Percentiles rank a stretch among this genome's conserved stretches.
These are phyloP conservation scores for Tetraneura akinire DNA, from an alignment of 1,140 invertebrate genomes.

Conservation along the genomic window DNA sequence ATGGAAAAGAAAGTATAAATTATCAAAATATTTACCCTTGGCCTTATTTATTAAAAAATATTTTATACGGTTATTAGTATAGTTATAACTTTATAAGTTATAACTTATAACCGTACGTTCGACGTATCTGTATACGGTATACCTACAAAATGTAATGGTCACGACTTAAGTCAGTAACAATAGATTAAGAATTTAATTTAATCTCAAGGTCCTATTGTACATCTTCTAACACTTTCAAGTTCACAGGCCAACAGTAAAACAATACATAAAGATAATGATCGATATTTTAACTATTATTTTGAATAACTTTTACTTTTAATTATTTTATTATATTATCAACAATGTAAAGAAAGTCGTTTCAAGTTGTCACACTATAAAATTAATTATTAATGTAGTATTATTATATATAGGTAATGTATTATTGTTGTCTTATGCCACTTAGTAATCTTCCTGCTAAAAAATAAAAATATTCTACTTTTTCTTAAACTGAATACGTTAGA, in stretches of 20 bases:
- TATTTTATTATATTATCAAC: neutral
- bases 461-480: no score
- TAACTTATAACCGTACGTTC: neutral
- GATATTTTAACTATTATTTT: slow-evolving; percentile 28
- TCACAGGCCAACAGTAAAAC: slow-evolving; percentile 22
- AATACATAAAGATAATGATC: slow-evolving; percentile 37
- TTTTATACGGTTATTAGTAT: slow-evolving; percentile 4
- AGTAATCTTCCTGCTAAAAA: no score
- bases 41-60: slow-evolving; percentile 35
- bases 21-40: slow-evolving; percentile 35
- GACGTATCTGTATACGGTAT: no score
- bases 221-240: slow-evolving; percentile 28
- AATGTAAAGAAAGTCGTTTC: neutral
- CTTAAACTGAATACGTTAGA: no score
- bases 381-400: no score
- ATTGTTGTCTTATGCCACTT: no score
- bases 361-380: neutral
- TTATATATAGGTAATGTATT: no score
- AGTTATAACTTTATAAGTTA: no score
- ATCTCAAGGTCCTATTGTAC: slow-evolving; percentile 30
- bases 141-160: slow-evolving; percentile 26
- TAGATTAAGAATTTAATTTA: slow-evolving; percentile 41
- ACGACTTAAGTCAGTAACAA: slow-evolving; percentile 40
- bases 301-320: slow-evolving; percentile 42
- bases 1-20: slow-evolving; percentile 27